Evolutionary conservation across 2,113 vertebrate species (phyloP).

Genomic region (human): GRCh38 chr3:159174001-159174500

Average conservation of each 20-base stretch:
- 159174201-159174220: neutral
- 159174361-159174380: too few species aligned
- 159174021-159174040: neutral
- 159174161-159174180: neutral
- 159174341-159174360: neutral
- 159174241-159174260: slow-evolving; percentile 39
- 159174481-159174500: neutral
- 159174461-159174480: neutral
- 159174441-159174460: neutral
- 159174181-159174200: slow-evolving; percentile 14
- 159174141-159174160: neutral
- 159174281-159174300: neutral
- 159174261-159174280: neutral
- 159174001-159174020: neutral
- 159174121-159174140: neutral
- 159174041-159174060: neutral
- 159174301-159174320: neutral
- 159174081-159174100: neutral
- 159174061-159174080: neutral
- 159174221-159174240: neutral
- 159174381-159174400: neutral
- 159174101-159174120: neutral
- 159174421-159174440: neutral
- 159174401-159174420: neutral
- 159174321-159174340: neutral